phyloP scores from a whole-genome alignment of 1,140 invertebrate species.

The Cherax destructor region DNA sequence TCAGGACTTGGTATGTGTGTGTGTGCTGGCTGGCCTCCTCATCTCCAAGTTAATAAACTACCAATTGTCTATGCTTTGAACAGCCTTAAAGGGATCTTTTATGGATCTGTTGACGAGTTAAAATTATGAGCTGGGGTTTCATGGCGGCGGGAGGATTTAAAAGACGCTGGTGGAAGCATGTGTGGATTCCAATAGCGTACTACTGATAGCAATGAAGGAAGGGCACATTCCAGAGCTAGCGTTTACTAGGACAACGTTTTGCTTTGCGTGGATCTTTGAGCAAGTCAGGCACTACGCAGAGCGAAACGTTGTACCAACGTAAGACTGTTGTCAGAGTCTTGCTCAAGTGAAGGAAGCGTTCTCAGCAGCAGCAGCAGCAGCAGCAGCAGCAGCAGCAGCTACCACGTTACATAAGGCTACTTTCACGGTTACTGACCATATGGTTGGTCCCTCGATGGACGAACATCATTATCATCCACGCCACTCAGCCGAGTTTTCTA shows the following conservation, averaged over 20 bases:
- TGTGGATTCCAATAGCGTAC: no score
- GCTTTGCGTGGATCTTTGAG: no score
- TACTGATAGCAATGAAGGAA: neutral
- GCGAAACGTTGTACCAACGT: no score
- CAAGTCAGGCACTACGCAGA: no score
- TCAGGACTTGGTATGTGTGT: neutral
- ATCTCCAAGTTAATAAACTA: neutral
- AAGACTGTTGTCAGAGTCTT: no score
- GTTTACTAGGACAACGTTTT: no score
- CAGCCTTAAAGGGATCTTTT: neutral
- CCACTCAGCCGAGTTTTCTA: neutral
- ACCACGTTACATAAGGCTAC: slow-evolving; percentile 3
- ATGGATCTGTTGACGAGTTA: neutral
- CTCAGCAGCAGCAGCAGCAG: neutral
- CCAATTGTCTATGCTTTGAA: neutral
- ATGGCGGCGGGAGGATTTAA: no score
- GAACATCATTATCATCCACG: neutral
- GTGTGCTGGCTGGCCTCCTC: neutral
- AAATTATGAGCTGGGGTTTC: no score
- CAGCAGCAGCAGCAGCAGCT: neutral
- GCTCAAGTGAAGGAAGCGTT: no score
- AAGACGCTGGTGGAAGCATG: no score
- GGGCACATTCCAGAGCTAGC: neutral
- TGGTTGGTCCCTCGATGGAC: neutral
- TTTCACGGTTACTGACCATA: slow-evolving; percentile 27